These are phyloP conservation scores for Sicus ferrugineus DNA, from an alignment of 2,888 invertebrate genomes.

Conservation along the genomic window DNA sequence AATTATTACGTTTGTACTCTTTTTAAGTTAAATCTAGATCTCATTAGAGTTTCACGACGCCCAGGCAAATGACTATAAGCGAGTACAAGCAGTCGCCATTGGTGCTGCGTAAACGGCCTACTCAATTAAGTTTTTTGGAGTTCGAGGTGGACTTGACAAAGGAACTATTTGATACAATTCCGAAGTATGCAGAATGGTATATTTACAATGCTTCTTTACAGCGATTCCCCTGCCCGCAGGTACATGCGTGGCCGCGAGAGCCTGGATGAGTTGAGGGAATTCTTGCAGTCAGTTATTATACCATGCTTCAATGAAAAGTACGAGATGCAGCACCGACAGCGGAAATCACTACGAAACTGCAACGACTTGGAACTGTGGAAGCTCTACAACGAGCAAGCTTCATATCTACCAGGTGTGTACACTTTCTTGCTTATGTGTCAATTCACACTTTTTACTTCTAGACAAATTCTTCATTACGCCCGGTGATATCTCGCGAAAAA, in stretches of 20 bases:
- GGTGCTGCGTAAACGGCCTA: constrained; percentile 41
- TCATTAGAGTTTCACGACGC: constrained; percentile 31
- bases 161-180: constrained; percentile 49
- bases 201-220: background rate
- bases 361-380: constrained; percentile 52
- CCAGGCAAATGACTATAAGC: constrained; percentile 47
- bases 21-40: background rate
- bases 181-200: constrained; percentile 45
- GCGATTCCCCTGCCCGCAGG: constrained; percentile 37
- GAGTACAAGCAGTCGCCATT: constrained; percentile 51
- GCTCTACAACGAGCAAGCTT: constrained; percentile 48
- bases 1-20: background rate
- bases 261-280: constrained; percentile 48
- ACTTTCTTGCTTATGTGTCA: background rate
- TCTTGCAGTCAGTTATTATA: constrained; percentile 47
- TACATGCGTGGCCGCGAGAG: constrained; percentile 54
- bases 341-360: constrained; percentile 45
- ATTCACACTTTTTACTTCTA: constrained; percentile 37
- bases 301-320: constrained; percentile 56
- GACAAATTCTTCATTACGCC: constrained; percentile 52
- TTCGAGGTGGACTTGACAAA: constrained; percentile 47
- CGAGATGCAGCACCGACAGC: constrained; percentile 48
- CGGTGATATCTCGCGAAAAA: constrained; percentile 51
- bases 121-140: constrained; percentile 50
- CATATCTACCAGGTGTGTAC: constrained; percentile 49